Evolutionary conservation across 2,888 invertebrate genomes (phyloP).

Genomic region (Lydus trimaculatus): DNA sequence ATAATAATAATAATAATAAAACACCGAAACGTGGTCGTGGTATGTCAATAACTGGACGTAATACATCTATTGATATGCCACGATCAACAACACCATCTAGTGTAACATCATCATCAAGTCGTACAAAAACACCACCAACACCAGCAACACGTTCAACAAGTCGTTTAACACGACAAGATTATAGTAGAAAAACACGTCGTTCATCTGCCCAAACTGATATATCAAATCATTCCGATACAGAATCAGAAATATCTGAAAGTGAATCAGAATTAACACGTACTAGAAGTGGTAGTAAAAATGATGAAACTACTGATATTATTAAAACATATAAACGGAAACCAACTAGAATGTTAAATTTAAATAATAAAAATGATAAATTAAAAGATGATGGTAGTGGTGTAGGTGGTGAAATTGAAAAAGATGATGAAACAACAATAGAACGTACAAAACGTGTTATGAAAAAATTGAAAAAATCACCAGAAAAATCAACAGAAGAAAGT

Average conservation of each 20-base stretch:
- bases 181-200: conserved; percentile 58
- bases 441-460: conserved; percentile 44
- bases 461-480: conserved; percentile 58
- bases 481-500: conserved; percentile 60
- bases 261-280: conserved; percentile 51
- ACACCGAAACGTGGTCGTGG: conserved; percentile 63
- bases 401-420: conserved; percentile 62
- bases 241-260: conserved; percentile 62
- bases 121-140: conserved; percentile 71
- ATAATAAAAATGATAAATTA: conserved; percentile 54
- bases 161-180: conserved; percentile 47
- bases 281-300: conserved; percentile 52
- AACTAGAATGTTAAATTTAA: not conserved
- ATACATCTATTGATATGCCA: conserved; percentile 59
- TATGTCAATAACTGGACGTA: conserved; percentile 57
- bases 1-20: conserved; percentile 30
- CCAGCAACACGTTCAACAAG: conserved; percentile 62
- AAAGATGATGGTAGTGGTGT: conserved; percentile 60
- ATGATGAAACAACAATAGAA: conserved; percentile 53
- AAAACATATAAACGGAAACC: conserved; percentile 44
- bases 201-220: conserved; percentile 68
- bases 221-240: conserved; percentile 67
- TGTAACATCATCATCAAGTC: conserved; percentile 68
- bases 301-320: conserved; percentile 49
- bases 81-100: conserved; percentile 73